phyloP scores from a whole-genome alignment of 1,140 invertebrate species.

The Euura saliciscinereae region DNA sequence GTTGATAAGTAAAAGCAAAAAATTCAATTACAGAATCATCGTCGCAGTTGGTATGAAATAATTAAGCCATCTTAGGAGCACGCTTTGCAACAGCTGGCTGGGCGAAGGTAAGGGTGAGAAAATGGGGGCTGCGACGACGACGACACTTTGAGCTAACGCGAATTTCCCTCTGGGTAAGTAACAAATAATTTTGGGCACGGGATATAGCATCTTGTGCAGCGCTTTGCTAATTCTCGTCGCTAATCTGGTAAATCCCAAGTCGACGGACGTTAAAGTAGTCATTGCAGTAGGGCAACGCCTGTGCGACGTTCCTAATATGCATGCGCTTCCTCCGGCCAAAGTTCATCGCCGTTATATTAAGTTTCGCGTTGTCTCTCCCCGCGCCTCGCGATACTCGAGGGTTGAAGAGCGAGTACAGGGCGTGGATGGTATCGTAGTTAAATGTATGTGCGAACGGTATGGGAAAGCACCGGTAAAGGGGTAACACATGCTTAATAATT shows the following conservation, averaged over 20 bases:
- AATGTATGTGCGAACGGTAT: too few species aligned
- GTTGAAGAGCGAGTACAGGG: not conserved
- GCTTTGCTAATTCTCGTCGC: constrained; percentile 42
- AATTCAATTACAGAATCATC: not conserved
- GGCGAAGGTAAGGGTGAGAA: not conserved
- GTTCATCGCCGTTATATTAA: constrained; percentile 28
- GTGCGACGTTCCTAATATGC: constrained; percentile 42
- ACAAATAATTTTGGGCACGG: constrained; percentile 43
- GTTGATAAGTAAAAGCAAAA: too few species aligned
- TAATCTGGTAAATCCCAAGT: constrained; percentile 46
- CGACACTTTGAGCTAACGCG: constrained; percentile 11
- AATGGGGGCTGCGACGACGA: not conserved
- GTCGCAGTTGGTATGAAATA: not conserved
- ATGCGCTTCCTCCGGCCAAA: constrained; percentile 40
- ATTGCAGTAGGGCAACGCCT: constrained; percentile 29
- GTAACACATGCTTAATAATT: constrained; percentile 49
- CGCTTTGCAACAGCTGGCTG: not conserved
- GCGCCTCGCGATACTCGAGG: not conserved
- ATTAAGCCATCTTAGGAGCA: not conserved
- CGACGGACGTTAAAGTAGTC: constrained; percentile 43
- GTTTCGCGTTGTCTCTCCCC: constrained; percentile 1
- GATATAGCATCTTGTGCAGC: constrained; percentile 35
- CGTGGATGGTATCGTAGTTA: not conserved
- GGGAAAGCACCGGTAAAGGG: constrained; percentile 28
- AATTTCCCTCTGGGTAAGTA: constrained; percentile 20